phyloP scores from a whole-genome alignment of 2,888 invertebrate species.

The Enchytraeus crypticus region DNA sequence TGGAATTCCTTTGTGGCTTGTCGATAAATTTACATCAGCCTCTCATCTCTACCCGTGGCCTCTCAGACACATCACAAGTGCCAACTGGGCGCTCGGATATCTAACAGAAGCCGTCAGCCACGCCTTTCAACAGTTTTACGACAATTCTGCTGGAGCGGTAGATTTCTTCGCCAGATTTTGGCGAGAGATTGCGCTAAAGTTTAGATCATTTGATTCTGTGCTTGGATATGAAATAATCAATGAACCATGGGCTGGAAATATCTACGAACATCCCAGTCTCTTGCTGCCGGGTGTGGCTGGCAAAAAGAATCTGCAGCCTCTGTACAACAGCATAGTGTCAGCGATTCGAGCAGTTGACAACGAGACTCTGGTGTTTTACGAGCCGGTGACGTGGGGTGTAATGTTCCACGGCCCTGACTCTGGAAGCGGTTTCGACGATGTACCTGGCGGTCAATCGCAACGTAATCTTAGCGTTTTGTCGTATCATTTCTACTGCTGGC shows the following conservation, averaged over 20 bases:
- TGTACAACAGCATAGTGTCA: conserved; percentile 28
- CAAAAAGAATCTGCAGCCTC: conserved; percentile 26
- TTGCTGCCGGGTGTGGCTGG: conserved; percentile 35
- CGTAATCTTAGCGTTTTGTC: conserved; percentile 27
- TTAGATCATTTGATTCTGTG: conserved; percentile 23
- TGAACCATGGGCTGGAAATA: conserved; percentile 38
- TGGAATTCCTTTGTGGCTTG: conserved; percentile 33
- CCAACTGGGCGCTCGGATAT: conserved; percentile 29
- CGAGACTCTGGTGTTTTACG: conserved; percentile 32
- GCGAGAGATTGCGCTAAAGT: conserved; percentile 26
- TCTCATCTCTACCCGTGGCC: conserved; percentile 33
- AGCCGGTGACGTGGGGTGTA: conserved; percentile 38
- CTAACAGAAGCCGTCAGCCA: conserved; percentile 30
- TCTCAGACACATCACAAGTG: conserved; percentile 12
- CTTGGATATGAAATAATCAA: conserved; percentile 37
- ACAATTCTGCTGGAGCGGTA: conserved; percentile 24
- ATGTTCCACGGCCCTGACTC: conserved; percentile 18
- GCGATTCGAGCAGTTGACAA: conserved; percentile 32
- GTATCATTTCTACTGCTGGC: conserved; percentile 37
- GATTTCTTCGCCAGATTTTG: conserved; percentile 31
- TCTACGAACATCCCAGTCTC: conserved; percentile 27
- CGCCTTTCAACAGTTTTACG: conserved; percentile 34
- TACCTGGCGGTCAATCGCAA: conserved; percentile 30
- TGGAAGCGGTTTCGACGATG: conserved; percentile 31
- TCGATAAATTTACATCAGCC: conserved; percentile 28